These are phyloP conservation scores for Alloscopus bannaensis DNA, from an alignment of 2,888 invertebrate genomes.

Conservation along the genomic window DNA sequence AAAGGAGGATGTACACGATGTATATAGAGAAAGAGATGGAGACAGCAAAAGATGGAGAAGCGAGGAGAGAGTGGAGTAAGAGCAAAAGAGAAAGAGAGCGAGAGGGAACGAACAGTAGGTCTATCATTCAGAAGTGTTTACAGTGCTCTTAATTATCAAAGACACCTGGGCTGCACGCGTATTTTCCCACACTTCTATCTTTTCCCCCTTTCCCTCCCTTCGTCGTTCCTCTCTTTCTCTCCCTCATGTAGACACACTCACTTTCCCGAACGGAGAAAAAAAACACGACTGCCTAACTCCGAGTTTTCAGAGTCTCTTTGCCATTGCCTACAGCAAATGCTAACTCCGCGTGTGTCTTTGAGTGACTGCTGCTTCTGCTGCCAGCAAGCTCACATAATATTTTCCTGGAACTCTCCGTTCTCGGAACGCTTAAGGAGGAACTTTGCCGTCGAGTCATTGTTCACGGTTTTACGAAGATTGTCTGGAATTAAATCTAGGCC, in stretches of 20 bases:
- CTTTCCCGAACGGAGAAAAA: slow-evolving; percentile 4
- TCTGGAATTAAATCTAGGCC: too few relatives aligned
- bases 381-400: slow-evolving; percentile 12
- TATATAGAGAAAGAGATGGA: too few relatives aligned
- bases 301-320: slow-evolving; percentile 18
- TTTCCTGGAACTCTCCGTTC: too few relatives aligned
- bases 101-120: slow-evolving; percentile 67
- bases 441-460: too few relatives aligned
- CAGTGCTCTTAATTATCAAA: slow-evolving; percentile 73
- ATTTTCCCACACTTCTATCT: slow-evolving; percentile 74
- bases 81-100: slow-evolving; percentile 42
- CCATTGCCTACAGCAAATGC: slow-evolving; percentile 15
- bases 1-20: too few relatives aligned
- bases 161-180: slow-evolving; percentile 73
- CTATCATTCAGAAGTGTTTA: slow-evolving; percentile 72
- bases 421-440: too few relatives aligned
- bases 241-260: neutral
- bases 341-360: slow-evolving; percentile 22
- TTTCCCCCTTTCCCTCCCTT: slow-evolving; percentile 58
- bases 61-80: slow-evolving; percentile 28
- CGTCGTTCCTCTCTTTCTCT: slow-evolving; percentile 6
- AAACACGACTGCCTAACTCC: neutral
- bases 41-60: neutral
- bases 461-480: too few relatives aligned
- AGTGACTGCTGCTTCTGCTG: slow-evolving; percentile 29